Base-by-base conservation (phyloP, 1,140 invertebrate species). In the Nixonia krombeini region DNA sequence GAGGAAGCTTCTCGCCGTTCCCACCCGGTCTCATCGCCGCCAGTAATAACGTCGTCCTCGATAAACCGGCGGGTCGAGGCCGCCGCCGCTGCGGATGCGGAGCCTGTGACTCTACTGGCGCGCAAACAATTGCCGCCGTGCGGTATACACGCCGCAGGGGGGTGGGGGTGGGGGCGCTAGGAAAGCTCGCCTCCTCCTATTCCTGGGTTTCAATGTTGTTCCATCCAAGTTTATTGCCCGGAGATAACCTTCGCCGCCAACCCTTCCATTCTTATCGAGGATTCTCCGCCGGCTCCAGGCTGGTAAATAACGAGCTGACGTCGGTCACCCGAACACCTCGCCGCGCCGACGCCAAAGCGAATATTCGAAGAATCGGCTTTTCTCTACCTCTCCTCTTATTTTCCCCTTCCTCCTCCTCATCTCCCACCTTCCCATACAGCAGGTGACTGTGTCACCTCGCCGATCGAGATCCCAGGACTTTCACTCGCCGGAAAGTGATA, bases 221-320 rank as follows among this genome's bases (percentile, higher is more conserved):
- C 68, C 64, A 57, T 66, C 65, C 57, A 62, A 78, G 78, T 81
- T 82, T 82, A 82, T 75, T 79, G 74, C 74, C 64, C 49, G 31
- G 63, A 79, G 78, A 81, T 82, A 82, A 80, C 75, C 75, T 28
- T 51, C 25, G 37, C 45, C 45, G 15, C 42, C 68, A 68, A 74
- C 72, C 74, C 66, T 62, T 44, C 64, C 61, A 56, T 72, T 78
- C 75, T 81, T 81, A 79, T 78, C 74, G 58, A 72, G 58, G 46
- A 55, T 57, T 71, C 63, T 69, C 72, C 76, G 67, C 67, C 67
- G 72, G 65, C 70, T 57, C 72, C 75, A 61, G 75, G 72, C n/a
- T 70, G 72, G 65, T 71, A 74, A 75, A 74, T 79, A 81, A 81
- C 79, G 74, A 81, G 69, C 70, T 73, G 52, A 59, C 59, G 67